Conservation (phyloP, 2,113 vertebrate genomes). For the Todiramphus chloris region DNA sequence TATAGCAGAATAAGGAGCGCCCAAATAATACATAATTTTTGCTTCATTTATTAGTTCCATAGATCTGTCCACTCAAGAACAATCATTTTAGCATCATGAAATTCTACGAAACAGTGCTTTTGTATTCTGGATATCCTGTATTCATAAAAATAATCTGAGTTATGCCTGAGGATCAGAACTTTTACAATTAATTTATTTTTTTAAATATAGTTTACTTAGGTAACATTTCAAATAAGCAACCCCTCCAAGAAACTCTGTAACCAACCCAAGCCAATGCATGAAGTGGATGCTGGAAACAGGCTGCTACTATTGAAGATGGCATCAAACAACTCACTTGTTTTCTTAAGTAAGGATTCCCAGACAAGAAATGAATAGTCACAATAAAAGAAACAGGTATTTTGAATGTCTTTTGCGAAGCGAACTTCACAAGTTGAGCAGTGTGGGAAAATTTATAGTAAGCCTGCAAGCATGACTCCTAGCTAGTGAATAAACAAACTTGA, state of each 20-base stretch:
- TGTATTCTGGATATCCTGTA: neutral
- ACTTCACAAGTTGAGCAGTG: constrained; percentile 9
- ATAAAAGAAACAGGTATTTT: neutral
- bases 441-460: constrained; percentile 60
- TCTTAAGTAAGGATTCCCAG: neutral
- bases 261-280: neutral
- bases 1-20: neutral
- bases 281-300: neutral
- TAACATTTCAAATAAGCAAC: neutral
- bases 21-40: neutral
- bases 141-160: neutral
- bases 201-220: neutral
- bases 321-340: neutral
- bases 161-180: neutral
- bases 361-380: neutral
- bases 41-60: neutral
- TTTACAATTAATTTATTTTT: neutral
- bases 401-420: neutral
- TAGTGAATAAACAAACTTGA: constrained; percentile 55
- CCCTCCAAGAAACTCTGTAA: neutral
- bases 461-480: neutral
- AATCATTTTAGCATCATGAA: neutral
- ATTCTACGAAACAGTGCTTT: neutral
- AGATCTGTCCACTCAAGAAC: neutral
- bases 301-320: neutral